Percentiles rank a stretch among this genome's conserved stretches.
These are phyloP conservation scores for Chionis minor DNA, from an alignment of 2,113 vertebrate genomes.

Conservation along the genomic window DNA sequence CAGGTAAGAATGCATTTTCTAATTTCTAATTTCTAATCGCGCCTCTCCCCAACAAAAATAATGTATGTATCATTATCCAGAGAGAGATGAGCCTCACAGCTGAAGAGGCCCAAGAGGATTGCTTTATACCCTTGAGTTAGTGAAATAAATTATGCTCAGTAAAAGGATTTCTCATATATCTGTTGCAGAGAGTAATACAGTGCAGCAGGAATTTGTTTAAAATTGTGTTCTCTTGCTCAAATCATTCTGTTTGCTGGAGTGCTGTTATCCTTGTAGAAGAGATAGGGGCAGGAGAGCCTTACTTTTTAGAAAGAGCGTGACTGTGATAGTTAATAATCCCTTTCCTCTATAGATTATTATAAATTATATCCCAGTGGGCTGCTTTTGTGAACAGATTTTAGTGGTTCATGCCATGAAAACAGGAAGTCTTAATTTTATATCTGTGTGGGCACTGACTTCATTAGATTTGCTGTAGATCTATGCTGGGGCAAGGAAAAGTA, in stretches of 20 bases:
- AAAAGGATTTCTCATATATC: background rate
- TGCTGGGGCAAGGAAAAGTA: background rate
- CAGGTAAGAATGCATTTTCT: background rate
- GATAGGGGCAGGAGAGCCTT: background rate
- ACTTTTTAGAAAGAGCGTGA: background rate
- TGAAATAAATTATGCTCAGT: slow-evolving; percentile 9
- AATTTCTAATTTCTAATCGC: background rate
- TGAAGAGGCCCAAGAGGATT: background rate
- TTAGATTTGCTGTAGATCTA: background rate
- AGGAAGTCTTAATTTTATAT: background rate
- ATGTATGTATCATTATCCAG: background rate
- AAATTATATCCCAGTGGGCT: background rate
- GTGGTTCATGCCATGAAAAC: background rate
- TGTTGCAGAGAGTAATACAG: background rate
- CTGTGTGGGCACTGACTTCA: background rate
- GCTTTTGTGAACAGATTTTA: background rate
- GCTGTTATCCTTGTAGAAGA: background rate
- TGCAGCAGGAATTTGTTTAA: background rate
- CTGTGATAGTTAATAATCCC: background rate
- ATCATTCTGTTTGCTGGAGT: background rate
- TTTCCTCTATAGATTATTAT: background rate
- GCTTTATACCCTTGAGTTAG: background rate
- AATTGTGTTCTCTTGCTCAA: background rate
- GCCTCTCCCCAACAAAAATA: background rate
- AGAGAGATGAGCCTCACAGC: background rate